These are phyloP conservation scores for Pyrgus malvae DNA, from an alignment of 2,888 invertebrate species.

Conservation along the genomic window DNA sequence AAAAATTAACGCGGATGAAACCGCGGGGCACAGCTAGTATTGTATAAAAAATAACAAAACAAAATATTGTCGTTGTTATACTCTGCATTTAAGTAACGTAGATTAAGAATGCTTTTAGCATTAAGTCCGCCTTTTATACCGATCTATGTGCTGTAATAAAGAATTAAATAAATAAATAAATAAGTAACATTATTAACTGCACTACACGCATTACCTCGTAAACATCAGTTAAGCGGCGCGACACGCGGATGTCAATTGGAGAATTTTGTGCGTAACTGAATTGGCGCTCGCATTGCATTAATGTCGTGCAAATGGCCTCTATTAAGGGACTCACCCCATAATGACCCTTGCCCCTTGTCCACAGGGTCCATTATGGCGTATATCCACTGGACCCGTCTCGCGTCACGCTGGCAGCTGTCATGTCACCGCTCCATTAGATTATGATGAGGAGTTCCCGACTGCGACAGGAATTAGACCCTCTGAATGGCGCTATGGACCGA, in stretches of 20 bases:
- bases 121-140: too few relatives aligned
- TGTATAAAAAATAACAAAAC: too few relatives aligned
- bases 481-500: not conserved
- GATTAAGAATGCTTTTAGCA: too few relatives aligned
- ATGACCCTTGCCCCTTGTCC: not conserved
- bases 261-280: constrained; percentile 9
- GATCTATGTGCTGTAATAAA: too few relatives aligned
- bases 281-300: constrained; percentile 4
- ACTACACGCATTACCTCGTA: too few relatives aligned
- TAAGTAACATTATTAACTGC: too few relatives aligned
- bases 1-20: too few relatives aligned
- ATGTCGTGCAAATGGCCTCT: constrained; percentile 15
- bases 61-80: too few relatives aligned
- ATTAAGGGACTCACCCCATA: constrained; percentile 8
- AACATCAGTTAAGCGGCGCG: not conserved
- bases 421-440: constrained; percentile 16
- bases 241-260: constrained; percentile 3
- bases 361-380: not conserved
- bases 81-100: too few relatives aligned
- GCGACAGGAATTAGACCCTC: not conserved
- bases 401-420: constrained; percentile 16
- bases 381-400: not conserved
- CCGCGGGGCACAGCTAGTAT: too few relatives aligned
- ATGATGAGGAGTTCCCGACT: not conserved
- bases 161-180: too few relatives aligned